These are phyloP conservation scores for Napeogenes inachia DNA, from an alignment of 2,888 invertebrate genomes.

Conservation along the genomic window DNA sequence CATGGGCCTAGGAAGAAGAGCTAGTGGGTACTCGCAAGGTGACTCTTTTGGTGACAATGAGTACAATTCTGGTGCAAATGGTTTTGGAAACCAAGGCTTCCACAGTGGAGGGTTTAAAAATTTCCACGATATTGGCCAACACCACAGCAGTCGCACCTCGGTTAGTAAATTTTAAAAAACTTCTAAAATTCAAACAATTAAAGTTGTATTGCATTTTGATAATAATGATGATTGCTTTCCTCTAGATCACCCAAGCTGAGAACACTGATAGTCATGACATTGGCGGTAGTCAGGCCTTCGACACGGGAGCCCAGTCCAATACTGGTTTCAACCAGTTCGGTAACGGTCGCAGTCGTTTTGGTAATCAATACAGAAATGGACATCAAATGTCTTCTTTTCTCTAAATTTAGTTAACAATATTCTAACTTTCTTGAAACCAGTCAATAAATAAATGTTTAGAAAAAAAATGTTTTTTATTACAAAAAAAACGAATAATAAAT, in stretches of 20 bases:
- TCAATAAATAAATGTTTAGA: no score
- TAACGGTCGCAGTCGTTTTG: slow-evolving; percentile 7
- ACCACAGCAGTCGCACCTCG: slow-evolving; percentile 23
- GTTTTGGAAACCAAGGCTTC: slow-evolving; percentile 2
- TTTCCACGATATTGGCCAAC: no score
- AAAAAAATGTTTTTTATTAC: no score
- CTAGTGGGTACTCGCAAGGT: slow-evolving; percentile 16
- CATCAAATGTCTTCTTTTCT: background rate
- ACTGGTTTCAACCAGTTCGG: slow-evolving; percentile 10
- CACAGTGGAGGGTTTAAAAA: no score
- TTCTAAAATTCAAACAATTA: background rate
- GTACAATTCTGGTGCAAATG: slow-evolving; percentile 20
- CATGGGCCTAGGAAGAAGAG: no score
- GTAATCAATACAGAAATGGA: slow-evolving; percentile 6
- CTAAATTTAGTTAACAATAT: no score
- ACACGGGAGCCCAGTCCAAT: slow-evolving; percentile 2
- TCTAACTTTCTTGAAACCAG: no score
- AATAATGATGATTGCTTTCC: background rate
- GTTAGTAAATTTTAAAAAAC: slow-evolving; percentile 22
- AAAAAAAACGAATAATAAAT: no score
- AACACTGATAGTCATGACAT: slow-evolving; percentile 8
- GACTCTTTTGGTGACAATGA: slow-evolving; percentile 18
- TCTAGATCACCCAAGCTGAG: slow-evolving; percentile 16
- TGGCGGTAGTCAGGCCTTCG: slow-evolving; percentile 7
- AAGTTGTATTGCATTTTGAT: background rate